phyloP scores from a whole-genome alignment of 2,113 vertebrate genomes.

The Actenoides lindsayi region DNA sequence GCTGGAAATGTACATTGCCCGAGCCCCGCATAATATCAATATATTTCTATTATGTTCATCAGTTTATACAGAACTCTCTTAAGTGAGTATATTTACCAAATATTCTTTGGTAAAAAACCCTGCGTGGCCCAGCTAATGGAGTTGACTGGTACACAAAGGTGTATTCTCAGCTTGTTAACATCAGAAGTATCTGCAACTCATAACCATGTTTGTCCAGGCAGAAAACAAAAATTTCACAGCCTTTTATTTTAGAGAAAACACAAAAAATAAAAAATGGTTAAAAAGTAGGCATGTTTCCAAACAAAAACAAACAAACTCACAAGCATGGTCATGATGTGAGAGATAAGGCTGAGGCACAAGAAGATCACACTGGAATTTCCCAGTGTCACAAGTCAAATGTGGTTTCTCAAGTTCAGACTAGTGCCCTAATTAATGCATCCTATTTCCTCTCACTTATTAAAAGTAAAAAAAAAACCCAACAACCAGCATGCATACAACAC shows the following conservation, averaged over 20 bases:
- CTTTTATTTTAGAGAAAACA: neutral
- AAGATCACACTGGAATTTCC: conserved; percentile 19
- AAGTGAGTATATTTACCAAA: neutral
- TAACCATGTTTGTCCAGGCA: too few species aligned
- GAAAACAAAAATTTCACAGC: neutral
- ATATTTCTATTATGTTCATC: neutral
- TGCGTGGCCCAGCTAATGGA: neutral
- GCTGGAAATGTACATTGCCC: neutral
- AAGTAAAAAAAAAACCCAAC: neutral
- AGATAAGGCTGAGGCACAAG: neutral
- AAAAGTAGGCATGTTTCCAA: neutral
- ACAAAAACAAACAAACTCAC: neutral
- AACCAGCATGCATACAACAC: neutral
- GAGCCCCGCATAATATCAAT: neutral
- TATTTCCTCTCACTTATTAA: conserved; percentile 2
- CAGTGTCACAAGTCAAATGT: neutral
- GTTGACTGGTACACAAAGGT: neutral
- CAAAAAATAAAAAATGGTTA: neutral
- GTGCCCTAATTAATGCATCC: neutral
- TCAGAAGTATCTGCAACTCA: neutral
- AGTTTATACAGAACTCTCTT: neutral
- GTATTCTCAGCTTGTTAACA: neutral
- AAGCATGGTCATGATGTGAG: neutral
- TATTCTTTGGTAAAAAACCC: neutral
- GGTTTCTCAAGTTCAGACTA: conserved; percentile 11